Conservation (phyloP, 2,797 vertebrate genomes). For the Silurus aristotelis region DNA sequence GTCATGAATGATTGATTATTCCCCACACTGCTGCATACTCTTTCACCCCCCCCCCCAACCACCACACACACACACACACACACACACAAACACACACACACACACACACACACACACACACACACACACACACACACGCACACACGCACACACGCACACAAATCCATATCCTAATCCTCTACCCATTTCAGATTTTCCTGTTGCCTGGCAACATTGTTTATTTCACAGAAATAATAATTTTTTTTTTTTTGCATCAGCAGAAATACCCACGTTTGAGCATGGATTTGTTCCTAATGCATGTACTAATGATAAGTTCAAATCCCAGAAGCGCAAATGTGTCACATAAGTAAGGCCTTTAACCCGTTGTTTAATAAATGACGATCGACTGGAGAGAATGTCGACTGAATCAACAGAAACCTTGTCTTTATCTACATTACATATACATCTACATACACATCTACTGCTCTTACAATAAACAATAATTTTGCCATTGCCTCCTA, state of each 20-base stretch:
- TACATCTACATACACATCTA: too few species aligned
- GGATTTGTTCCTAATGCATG: neutral
- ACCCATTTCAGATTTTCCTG: constrained; percentile 50
- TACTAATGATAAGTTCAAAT: neutral
- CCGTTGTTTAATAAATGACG: neutral
- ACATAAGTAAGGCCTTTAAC: neutral
- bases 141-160: constrained; percentile 4
- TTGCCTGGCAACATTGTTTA: constrained; percentile 72
- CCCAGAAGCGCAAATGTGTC: neutral
- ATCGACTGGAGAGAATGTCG: neutral
- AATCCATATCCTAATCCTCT: constrained; percentile 33
- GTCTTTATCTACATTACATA: too few species aligned
- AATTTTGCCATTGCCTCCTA: too few species aligned
- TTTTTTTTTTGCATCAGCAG: neutral
- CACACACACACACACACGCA: neutral
- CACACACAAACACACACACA: constrained; percentile 1
- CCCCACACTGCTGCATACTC: neutral
- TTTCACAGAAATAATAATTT: constrained; percentile 51
- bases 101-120: neutral
- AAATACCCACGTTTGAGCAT: neutral
- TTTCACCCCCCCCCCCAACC: too few species aligned
- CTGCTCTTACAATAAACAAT: neutral
- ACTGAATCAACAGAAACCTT: too few species aligned
- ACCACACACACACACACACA: neutral
- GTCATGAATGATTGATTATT: constrained; percentile 50